Evolutionary conservation across 2,888 invertebrate species (phyloP), one percentile per base, ranked within the genome.

Genomic region (Punctoribates punctum): DNA sequence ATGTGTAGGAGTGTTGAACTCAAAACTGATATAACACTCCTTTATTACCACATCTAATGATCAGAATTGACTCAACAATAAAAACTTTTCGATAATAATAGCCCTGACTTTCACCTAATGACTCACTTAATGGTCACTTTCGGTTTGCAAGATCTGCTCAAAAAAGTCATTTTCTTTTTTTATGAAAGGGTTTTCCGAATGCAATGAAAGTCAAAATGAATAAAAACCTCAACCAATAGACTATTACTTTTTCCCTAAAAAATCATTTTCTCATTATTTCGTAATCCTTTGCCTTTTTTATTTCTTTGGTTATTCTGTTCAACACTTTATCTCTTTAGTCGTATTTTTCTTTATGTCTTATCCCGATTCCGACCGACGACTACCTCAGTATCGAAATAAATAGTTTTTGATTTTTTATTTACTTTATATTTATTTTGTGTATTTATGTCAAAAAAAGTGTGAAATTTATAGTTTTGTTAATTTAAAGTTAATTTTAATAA

Each of bases 51-150:
- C 9, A 29, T 6, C 20, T 62, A 29, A 62, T 62, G 62, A 62
- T 62, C 62, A 27, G 8, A 34, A 34, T 8, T 34, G 34, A 62
- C 25, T 62, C 4, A 17, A 62, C 25, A 62, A 29, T 25, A 25
- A 9, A 29, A 27, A 8, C 6, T 20, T 27, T 29, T 6, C 25
- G 15, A 62, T 62, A 29, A 62, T 62, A 29, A 62, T 62, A 29
- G 62, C 20, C 54, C 29, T 13, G 29, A 29, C 62, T 27, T 17
- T 25, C 34, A 62, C 29, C 13, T 62, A 62, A 62, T 62, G 62
- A 25, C 62, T 8, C 20, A 20, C 29, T 62, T 62, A 62, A 62
- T 62, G 62, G 25, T 25, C 62, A 62, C 20, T 62, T 27, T 51
- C 20, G 51, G 51, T 51, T 51, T 51, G 5, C 2, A 15, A n/a